Evolutionary conservation across 2,888 invertebrate species (phyloP).

Genomic region (Allophyes oxyacanthae): DNA sequence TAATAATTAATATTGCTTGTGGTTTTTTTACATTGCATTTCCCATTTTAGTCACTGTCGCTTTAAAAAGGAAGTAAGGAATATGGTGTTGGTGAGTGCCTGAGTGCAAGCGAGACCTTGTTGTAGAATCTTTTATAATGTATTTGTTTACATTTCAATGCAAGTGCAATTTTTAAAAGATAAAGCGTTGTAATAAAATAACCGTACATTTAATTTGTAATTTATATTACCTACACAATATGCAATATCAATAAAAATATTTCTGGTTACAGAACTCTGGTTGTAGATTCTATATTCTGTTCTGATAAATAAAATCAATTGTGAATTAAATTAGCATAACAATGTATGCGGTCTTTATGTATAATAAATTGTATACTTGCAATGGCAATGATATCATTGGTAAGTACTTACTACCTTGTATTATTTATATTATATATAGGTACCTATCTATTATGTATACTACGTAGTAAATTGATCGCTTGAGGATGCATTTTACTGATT

Average conservation of each 20-base stretch:
- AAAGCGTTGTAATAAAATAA: slow-evolving; percentile 24
- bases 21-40: slow-evolving; percentile 8
- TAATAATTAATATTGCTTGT: slow-evolving; percentile 1
- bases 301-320: too few species aligned
- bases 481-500: too few species aligned
- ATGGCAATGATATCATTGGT: too few species aligned
- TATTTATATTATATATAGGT: too few species aligned
- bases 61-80: not conserved
- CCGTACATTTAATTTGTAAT: slow-evolving; percentile 14
- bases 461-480: too few species aligned
- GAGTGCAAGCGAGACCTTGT: slow-evolving; percentile 25
- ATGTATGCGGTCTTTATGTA: too few species aligned
- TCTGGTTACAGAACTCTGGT: too few species aligned
- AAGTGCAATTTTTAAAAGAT: slow-evolving; percentile 45
- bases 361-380: too few species aligned
- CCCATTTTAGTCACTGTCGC: slow-evolving; percentile 23
- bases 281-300: too few species aligned
- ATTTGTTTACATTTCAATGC: slow-evolving; percentile 37
- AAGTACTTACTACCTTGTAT: too few species aligned
- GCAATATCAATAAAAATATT: not conserved
- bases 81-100: slow-evolving; percentile 8
- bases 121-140: slow-evolving; percentile 23
- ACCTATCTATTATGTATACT: too few species aligned
- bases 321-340: too few species aligned
- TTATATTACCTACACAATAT: slow-evolving; percentile 25